A percentile compares a stretch with the other conserved stretches of the same genome.
phyloP scores from a whole-genome alignment of 2,888 invertebrate species.

The Troglohyphantes excavatus region DNA sequence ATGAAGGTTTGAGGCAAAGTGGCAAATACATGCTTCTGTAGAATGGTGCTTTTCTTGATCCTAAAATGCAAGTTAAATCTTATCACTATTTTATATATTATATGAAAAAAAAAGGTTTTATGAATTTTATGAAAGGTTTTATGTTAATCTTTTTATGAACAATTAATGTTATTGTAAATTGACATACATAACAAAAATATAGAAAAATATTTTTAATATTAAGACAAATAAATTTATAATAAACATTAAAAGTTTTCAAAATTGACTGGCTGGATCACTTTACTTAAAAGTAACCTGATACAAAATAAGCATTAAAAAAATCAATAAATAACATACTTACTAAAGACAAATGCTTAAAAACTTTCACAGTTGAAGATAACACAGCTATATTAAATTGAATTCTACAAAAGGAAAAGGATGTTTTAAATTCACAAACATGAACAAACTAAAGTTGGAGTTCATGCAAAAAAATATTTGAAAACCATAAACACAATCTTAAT shows the following conservation, averaged over 20 bases:
- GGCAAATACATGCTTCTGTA: constrained; percentile 66
- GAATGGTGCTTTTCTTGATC: constrained; percentile 61
- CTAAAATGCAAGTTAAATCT: too few relatives aligned
- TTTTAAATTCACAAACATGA: neutral
- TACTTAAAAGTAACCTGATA: neutral
- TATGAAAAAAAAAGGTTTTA: too few relatives aligned
- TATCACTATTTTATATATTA: too few relatives aligned
- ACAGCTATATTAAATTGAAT: constrained; percentile 47
- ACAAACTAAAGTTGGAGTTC: too few relatives aligned
- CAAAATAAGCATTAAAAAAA: neutral
- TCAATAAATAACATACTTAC: constrained; percentile 45
- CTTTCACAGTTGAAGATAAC: constrained; percentile 60
- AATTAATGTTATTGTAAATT: neutral
- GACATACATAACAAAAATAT: too few relatives aligned
- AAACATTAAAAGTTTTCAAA: neutral
- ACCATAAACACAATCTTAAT: too few relatives aligned
- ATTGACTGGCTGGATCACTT: neutral
- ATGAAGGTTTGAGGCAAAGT: constrained; percentile 67
- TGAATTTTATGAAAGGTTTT: neutral
- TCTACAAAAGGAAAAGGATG: constrained; percentile 29
- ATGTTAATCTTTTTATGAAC: neutral
- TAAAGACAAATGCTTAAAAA: constrained; percentile 66
- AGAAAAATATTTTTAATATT: too few relatives aligned
- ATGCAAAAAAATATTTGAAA: neutral
- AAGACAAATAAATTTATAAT: too few relatives aligned